Conservation (phyloP, 2,113 vertebrate genomes). For the Tragelaphus buxtoni region DNA sequence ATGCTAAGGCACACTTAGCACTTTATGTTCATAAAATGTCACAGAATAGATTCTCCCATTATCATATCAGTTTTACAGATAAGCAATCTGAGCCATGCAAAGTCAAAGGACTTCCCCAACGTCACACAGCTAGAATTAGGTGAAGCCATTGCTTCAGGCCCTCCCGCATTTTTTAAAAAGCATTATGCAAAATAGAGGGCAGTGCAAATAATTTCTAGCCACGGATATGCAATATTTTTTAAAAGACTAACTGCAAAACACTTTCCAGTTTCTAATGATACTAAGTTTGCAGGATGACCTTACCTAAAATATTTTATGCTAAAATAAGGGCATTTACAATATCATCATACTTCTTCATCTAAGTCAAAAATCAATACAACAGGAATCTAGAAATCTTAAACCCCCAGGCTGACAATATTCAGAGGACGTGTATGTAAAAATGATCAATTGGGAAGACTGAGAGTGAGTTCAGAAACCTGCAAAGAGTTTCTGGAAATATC, state of each 20-base stretch:
- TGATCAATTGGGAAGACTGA: not conserved
- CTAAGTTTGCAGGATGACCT: not conserved
- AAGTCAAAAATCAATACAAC: not conserved
- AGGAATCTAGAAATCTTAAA: slow-evolving; percentile 7
- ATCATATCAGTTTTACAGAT: not conserved
- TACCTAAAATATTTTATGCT: not conserved
- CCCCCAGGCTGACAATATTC: not conserved
- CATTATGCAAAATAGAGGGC: not conserved
- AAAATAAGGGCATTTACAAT: not conserved
- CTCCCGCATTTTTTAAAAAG: not conserved
- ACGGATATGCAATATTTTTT: not conserved
- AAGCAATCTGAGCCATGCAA: not conserved
- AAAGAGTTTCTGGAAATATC: not conserved
- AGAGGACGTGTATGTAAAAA: not conserved
- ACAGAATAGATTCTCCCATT: not conserved
- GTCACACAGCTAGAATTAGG: not conserved
- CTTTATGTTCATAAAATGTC: not conserved
- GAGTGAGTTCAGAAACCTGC: not conserved
- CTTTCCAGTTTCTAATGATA: not conserved
- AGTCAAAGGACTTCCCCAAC: not conserved
- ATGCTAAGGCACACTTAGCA: not conserved
- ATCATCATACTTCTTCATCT: not conserved
- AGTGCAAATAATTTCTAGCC: slow-evolving; percentile 17
- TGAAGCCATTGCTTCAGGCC: not conserved
- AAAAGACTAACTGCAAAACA: not conserved